Evolutionary conservation across 2,797 vertebrate genomes (phyloP).

Genomic region (Ceryle rudis): DNA sequence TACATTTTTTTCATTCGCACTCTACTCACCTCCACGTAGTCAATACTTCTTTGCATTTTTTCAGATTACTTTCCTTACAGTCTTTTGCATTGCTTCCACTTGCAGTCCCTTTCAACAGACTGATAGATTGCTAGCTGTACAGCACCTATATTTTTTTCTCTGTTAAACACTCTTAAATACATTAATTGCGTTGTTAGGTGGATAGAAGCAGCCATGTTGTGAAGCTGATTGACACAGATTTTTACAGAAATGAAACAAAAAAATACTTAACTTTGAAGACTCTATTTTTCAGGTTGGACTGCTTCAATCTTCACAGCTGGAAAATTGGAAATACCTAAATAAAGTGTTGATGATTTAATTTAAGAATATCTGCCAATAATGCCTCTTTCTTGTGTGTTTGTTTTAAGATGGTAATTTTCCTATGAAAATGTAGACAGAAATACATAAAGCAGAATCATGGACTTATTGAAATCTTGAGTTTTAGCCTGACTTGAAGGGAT

Average conservation of each 20-base stretch:
- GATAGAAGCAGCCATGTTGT: neutral
- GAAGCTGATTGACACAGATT: neutral
- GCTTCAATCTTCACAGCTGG: neutral
- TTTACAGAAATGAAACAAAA: neutral
- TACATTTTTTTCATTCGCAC: neutral
- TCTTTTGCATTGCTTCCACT: neutral
- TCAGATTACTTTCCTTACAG: neutral
- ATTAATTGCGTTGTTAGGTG: neutral
- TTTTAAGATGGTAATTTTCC: neutral
- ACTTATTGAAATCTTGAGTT: neutral
- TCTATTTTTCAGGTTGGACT: neutral
- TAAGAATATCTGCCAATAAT: neutral
- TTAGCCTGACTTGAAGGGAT: neutral
- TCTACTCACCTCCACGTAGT: neutral
- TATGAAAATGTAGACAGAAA: neutral
- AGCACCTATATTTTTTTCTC: neutral
- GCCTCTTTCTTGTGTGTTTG: neutral
- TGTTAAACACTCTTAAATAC: neutral
- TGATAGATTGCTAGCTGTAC: neutral
- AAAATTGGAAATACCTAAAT: neutral
- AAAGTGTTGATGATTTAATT: neutral
- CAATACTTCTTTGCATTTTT: neutral
- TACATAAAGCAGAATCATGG: neutral
- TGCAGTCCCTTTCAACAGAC: neutral
- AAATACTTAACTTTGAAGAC: neutral